These are phyloP conservation scores for Xiphias gladius DNA, from an alignment of 2,113 vertebrate species.

Conservation along the genomic window DNA sequence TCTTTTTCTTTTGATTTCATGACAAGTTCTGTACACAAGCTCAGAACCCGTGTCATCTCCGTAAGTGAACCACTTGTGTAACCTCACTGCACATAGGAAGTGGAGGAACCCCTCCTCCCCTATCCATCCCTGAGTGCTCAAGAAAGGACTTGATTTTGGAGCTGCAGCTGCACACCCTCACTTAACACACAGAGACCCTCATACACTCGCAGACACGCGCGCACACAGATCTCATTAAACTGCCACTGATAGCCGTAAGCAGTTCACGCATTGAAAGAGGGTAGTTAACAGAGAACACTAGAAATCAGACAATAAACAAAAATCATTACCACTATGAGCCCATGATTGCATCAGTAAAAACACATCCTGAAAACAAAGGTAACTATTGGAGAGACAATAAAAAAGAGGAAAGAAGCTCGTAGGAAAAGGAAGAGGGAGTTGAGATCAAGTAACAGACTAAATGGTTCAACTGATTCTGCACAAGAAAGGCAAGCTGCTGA, in stretches of 20 bases:
- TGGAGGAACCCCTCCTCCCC: constrained; percentile 15
- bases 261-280: constrained; percentile 22
- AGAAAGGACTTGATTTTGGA: constrained; percentile 61
- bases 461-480: constrained; percentile 23
- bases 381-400: not conserved
- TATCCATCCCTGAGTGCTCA: constrained; percentile 29
- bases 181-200: constrained; percentile 30
- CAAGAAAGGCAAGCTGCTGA: constrained; percentile 13
- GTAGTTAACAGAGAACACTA: constrained; percentile 15
- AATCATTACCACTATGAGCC: constrained; percentile 7
- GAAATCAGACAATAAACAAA: constrained; percentile 24
- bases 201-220: constrained; percentile 17
- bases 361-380: constrained; percentile 12
- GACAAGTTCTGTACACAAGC: not conserved
- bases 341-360: constrained; percentile 46
- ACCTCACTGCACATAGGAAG: constrained; percentile 50
- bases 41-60: constrained; percentile 2
- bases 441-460: constrained; percentile 2
- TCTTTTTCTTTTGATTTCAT: not conserved
- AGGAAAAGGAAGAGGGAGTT: constrained; percentile 20
- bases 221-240: constrained; percentile 44
- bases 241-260: constrained; percentile 49
- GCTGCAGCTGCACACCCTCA: constrained; percentile 68
- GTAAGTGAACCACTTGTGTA: constrained; percentile 26
- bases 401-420: not conserved